Evolutionary conservation across 53 echinoderm and acorn worm species (phyloP).

Genomic region (Zoroaster sp.): DNA sequence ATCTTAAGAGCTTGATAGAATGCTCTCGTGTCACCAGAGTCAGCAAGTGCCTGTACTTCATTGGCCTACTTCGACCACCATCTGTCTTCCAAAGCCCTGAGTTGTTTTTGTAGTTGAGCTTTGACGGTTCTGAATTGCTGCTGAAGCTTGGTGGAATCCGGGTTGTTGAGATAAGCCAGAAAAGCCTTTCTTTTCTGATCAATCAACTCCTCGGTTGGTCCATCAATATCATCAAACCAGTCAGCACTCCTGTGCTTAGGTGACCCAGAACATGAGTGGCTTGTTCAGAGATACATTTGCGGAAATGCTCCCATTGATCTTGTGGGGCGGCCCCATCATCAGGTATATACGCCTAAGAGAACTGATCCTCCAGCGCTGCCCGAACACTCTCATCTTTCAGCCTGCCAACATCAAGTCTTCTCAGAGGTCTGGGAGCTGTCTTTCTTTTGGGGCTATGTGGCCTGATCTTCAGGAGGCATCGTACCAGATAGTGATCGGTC

Average conservation of each 20-base stretch:
- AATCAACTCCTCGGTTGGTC: not conserved
- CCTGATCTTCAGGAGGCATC: not conserved
- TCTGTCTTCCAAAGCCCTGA: not conserved
- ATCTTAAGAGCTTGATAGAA: not conserved
- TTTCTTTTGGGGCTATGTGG: not conserved
- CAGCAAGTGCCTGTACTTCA: not conserved
- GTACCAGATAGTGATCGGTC: not conserved
- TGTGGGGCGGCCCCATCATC: too few species aligned
- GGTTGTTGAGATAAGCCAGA: not conserved
- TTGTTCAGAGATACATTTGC: not conserved
- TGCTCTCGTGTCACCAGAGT: not conserved
- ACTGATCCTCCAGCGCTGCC: too few species aligned
- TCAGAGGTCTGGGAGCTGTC: not conserved
- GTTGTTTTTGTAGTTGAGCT: slow-evolving; percentile 1
- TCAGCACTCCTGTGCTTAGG: not conserved
- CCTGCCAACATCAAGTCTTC: not conserved
- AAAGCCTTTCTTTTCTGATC: not conserved
- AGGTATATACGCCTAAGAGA: too few species aligned
- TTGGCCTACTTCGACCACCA: not conserved
- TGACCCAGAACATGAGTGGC: not conserved
- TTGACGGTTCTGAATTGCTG: not conserved
- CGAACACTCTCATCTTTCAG: too few species aligned
- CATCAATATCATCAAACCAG: not conserved
- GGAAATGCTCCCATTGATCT: not conserved
- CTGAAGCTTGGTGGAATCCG: not conserved